These are phyloP conservation scores for Linnaemya tessellans DNA, from an alignment of 2,888 invertebrate genomes.

Conservation along the genomic window DNA sequence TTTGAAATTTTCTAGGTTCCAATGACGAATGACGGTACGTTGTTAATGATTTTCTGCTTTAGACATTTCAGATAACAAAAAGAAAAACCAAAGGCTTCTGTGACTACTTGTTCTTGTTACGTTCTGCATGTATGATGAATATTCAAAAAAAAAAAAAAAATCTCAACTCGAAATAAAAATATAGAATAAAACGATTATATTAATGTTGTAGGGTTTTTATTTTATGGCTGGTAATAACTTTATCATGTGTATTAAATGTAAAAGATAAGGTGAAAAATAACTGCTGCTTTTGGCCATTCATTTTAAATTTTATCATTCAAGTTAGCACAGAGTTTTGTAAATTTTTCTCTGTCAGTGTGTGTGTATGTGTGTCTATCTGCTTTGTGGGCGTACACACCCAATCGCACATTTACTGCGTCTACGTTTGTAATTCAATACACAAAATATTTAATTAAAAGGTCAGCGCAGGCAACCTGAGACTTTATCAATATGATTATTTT, in stretches of 20 bases:
- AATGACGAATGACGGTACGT: conserved; percentile 62
- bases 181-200: conserved; percentile 28
- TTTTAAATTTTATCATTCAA: conserved; percentile 10
- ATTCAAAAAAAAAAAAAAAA: conserved; percentile 34
- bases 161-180: conserved; percentile 11
- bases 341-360: background rate
- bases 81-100: conserved; percentile 28
- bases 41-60: conserved; percentile 53
- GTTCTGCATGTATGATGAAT: conserved; percentile 51
- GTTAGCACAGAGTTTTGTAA: background rate
- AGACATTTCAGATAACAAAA: conserved; percentile 33
- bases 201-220: conserved; percentile 34
- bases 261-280: conserved; percentile 28
- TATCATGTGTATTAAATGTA: conserved; percentile 47
- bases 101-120: conserved; percentile 21
- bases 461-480: conserved; percentile 56
- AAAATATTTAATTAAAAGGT: conserved; percentile 69
- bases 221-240: conserved; percentile 60
- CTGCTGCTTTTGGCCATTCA: conserved; percentile 46
- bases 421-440: conserved; percentile 61
- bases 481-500: conserved; percentile 67
- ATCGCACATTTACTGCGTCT: conserved; percentile 25
- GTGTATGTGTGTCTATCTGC: background rate
- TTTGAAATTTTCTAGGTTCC: conserved; percentile 38
- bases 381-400: conserved; percentile 47